A percentile compares a stretch with the other conserved stretches of the same genome.
Evolutionary conservation across 2,113 vertebrate genomes (phyloP).

Genomic region (Dascyllus trimaculatus): DNA sequence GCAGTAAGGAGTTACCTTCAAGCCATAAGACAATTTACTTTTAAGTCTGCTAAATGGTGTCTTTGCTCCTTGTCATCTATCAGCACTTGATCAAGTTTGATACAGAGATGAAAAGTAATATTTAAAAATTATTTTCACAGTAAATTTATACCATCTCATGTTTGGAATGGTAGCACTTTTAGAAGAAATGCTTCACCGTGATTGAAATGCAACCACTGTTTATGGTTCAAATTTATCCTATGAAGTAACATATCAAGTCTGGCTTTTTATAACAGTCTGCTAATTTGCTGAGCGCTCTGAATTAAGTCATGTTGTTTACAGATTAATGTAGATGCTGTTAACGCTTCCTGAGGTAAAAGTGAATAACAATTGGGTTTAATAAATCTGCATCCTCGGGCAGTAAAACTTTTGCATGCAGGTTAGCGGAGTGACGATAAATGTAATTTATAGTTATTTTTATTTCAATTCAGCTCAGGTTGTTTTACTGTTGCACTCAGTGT

Average conservation of each 20-base stretch:
- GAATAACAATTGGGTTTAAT: not conserved
- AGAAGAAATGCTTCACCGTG: not conserved
- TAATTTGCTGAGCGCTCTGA: not conserved
- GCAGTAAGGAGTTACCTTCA: conserved; percentile 33
- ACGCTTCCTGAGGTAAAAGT: not conserved
- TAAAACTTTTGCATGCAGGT: conserved; percentile 38
- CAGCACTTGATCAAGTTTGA: conserved; percentile 32
- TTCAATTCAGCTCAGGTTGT: conserved; percentile 14
- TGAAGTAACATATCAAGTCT: conserved; percentile 2
- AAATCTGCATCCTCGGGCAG: not conserved
- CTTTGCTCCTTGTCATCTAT: not conserved
- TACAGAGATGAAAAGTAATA: conserved; percentile 8
- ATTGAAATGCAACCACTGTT: not conserved
- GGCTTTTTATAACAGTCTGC: not conserved
- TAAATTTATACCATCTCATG: conserved; percentile 1
- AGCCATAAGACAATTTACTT: conserved; percentile 43
- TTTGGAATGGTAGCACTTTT: conserved; percentile 22
- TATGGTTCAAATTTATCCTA: not conserved
- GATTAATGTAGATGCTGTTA: conserved; percentile 10
- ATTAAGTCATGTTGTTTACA: conserved; percentile 56
- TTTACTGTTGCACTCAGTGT: conserved; percentile 21
- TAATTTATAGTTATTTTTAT: conserved; percentile 10
- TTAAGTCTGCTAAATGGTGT: conserved; percentile 3
- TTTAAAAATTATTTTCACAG: conserved; percentile 22
- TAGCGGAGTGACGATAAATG: not conserved